Percentiles rank a stretch among this genome's conserved stretches.
Conservation (phyloP, 2,113 vertebrate genomes). For the Atlantisia rogersi region DNA sequence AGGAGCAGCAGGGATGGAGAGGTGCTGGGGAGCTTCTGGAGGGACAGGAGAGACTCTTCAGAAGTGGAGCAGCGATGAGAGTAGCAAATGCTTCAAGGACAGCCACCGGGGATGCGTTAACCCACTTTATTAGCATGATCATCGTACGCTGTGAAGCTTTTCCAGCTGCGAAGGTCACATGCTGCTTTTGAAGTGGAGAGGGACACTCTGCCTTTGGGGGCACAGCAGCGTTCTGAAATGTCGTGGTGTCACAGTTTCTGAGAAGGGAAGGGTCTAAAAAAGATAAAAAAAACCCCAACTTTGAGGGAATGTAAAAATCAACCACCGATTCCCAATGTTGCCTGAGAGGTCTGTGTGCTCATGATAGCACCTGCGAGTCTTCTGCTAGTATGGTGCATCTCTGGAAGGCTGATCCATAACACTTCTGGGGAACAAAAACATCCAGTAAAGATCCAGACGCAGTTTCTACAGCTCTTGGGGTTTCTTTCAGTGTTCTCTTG, state of each 20-base stretch:
- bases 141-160: background rate
- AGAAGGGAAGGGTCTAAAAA: background rate
- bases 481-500: background rate
- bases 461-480: fast-evolving
- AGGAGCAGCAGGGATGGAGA: background rate
- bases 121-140: constrained; percentile 11
- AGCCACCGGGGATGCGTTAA: constrained; percentile 5
- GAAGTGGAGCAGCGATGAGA: background rate
- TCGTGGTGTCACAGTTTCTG: background rate
- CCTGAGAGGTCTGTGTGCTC: background rate
- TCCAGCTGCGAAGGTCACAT: constrained; percentile 50
- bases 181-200: background rate
- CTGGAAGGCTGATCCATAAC: background rate
- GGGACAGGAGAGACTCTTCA: background rate
- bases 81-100: constrained; percentile 27
- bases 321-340: background rate
- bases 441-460: background rate
- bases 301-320: background rate
- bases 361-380: background rate
- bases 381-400: background rate
- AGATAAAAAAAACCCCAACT: background rate
- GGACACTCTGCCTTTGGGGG: constrained; percentile 10
- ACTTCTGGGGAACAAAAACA: background rate
- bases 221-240: background rate
- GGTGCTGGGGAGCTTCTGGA: background rate